Conservation (phyloP, 2,113 vertebrate genomes). For the Malurus cyaneus region DNA sequence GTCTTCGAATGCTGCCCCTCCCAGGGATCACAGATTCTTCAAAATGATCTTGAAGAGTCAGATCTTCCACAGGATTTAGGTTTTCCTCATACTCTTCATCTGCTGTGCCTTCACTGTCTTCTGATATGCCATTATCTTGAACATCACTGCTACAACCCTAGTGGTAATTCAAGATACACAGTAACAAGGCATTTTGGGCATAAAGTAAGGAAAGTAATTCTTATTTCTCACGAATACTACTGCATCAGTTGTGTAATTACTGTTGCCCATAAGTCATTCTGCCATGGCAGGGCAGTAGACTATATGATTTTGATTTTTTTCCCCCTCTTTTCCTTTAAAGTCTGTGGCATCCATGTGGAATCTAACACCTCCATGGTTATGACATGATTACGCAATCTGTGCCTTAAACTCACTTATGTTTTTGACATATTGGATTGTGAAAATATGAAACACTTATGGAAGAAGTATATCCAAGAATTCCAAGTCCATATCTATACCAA, state of each 20-base stretch:
- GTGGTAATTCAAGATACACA: neutral
- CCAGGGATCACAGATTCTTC: neutral
- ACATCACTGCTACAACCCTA: neutral
- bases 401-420: neutral
- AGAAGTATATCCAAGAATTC: neutral
- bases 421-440: neutral
- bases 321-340: neutral
- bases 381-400: neutral
- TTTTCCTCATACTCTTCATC: conserved; percentile 9
- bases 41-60: neutral
- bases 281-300: neutral
- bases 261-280: neutral
- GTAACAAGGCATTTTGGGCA: neutral
- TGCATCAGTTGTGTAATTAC: neutral
- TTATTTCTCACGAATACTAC: neutral
- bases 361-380: neutral
- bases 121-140: neutral
- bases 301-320: neutral
- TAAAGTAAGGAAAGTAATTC: neutral
- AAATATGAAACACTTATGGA: neutral
- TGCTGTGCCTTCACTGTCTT: conserved; percentile 17
- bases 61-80: neutral
- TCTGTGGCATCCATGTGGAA: neutral
- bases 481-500: neutral
- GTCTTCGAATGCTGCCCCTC: conserved; percentile 8